These are phyloP conservation scores for Anser brachyrhynchus DNA, from an alignment of 2,113 vertebrate genomes.

Conservation along the genomic window DNA sequence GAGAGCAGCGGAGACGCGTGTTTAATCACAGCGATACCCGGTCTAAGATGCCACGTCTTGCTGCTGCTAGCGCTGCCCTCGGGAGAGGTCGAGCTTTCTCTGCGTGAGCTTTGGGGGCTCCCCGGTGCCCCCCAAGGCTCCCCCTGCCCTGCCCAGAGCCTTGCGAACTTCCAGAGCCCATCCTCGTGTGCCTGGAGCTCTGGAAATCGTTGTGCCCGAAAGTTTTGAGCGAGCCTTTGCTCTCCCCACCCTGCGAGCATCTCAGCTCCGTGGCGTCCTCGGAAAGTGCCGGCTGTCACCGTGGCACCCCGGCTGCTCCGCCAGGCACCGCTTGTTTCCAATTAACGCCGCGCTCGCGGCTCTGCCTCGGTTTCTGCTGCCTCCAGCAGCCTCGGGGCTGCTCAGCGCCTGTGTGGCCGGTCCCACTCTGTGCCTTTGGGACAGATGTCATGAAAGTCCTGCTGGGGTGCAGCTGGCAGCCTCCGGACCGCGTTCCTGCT, in stretches of 20 bases:
- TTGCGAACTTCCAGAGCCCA: not conserved
- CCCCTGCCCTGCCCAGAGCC: not conserved
- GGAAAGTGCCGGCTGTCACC: constrained; percentile 1
- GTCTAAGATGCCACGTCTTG: rapidly evolving
- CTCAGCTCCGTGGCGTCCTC: not conserved
- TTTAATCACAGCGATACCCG: not conserved
- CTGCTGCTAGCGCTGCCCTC: not conserved
- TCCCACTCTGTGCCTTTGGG: not conserved
- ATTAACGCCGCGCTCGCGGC: constrained; percentile 27
- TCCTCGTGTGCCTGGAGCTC: not conserved
- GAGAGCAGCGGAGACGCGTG: rapidly evolving
- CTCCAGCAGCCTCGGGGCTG: constrained; percentile 28
- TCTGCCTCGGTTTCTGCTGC: constrained; percentile 26
- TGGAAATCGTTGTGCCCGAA: not conserved
- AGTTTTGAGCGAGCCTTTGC: not conserved
- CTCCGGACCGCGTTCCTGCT: constrained; percentile 14
- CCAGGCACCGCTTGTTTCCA: constrained; percentile 34
- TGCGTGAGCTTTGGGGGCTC: not conserved
- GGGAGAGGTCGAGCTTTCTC: not conserved
- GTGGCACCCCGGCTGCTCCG: constrained; percentile 9
- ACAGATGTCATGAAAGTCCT: constrained; percentile 25
- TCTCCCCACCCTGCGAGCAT: not conserved
- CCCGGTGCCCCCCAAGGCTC: not conserved
- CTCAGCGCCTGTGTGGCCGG: constrained; percentile 49
- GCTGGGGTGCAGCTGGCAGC: constrained; percentile 18